Conservation (phyloP, 2,888 invertebrate species). For the Crocallis elinguaria region DNA sequence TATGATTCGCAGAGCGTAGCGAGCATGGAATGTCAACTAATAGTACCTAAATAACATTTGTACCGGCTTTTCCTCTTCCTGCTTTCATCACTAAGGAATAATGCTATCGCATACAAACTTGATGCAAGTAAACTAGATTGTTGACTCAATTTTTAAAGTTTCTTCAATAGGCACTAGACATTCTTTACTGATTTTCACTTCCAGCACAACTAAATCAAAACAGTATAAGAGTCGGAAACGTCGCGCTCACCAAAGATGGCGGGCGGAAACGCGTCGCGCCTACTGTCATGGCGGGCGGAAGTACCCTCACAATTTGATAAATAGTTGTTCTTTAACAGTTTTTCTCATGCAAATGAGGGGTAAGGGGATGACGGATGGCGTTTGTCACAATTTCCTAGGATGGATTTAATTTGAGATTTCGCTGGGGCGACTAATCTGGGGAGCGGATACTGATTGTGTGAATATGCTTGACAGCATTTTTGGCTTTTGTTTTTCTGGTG, state of each 20-base stretch:
- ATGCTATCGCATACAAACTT: too few species aligned
- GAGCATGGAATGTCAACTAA: too few species aligned
- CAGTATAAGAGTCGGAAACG: slow-evolving; percentile 44
- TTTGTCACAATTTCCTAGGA: slow-evolving; percentile 82
- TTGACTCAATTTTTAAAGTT: background rate
- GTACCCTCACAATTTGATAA: slow-evolving; percentile 82
- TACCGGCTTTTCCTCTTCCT: too few species aligned
- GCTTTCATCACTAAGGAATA: too few species aligned
- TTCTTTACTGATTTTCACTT: slow-evolving; percentile 28
- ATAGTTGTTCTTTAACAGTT: slow-evolving; percentile 84
- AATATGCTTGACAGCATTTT: slow-evolving; percentile 42
- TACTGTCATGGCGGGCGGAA: slow-evolving; percentile 81
- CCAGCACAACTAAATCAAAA: slow-evolving; percentile 31
- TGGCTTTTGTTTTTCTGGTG: slow-evolving; percentile 29
- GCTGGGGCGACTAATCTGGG: slow-evolving; percentile 68
- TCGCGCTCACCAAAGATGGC: slow-evolving; percentile 69
- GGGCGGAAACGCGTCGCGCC: slow-evolving; percentile 80
- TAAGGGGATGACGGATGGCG: slow-evolving; percentile 79
- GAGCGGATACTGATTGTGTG: slow-evolving; percentile 58
- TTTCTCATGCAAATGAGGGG: slow-evolving; percentile 85
- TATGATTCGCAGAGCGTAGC: too few species aligned
- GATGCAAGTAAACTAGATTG: too few species aligned
- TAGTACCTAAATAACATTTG: too few species aligned
- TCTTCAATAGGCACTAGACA: background rate
- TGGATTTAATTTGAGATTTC: slow-evolving; percentile 81